Percentiles rank a stretch among this genome's conserved stretches.
phyloP scores from a whole-genome alignment of 2,888 invertebrate genomes.

The Platycheirus albimanus region DNA sequence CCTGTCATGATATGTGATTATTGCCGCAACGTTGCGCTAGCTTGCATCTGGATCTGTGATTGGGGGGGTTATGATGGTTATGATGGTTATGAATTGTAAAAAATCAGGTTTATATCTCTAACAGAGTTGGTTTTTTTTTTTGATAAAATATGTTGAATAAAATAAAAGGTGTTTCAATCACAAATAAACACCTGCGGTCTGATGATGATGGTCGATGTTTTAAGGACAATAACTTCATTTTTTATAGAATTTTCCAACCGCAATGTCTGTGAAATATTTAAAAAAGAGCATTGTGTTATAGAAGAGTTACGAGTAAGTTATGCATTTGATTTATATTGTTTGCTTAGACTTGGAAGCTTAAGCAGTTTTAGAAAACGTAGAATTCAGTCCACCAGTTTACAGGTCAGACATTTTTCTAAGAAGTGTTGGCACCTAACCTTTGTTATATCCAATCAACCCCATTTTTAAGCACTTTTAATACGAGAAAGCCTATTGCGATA shows the following conservation, averaged over 20 bases:
- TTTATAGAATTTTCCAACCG: neutral
- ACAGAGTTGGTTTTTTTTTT: constrained; percentile 25
- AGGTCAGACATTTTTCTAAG: no score
- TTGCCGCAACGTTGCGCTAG: constrained; percentile 62
- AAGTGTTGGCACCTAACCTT: no score
- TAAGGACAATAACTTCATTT: neutral
- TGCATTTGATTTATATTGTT: no score
- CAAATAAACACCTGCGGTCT: constrained; percentile 41
- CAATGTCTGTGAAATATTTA: neutral
- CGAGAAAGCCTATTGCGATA: no score
- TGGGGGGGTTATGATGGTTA: neutral
- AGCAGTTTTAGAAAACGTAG: no score
- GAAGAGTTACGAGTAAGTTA: no score
- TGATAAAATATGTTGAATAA: constrained; percentile 27
- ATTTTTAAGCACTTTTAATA: no score
- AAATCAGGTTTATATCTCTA: constrained; percentile 32
- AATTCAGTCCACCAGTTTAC: no score
- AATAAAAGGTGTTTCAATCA: constrained; percentile 26
- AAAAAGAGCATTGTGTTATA: no score
- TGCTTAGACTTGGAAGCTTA: no score
- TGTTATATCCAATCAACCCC: no score
- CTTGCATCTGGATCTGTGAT: constrained; percentile 51
- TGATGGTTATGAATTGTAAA: constrained; percentile 26
- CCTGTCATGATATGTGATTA: constrained; percentile 61
- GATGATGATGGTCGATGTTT: constrained; percentile 2